Conservation (phyloP, 2,113 vertebrate species). For the Tragelaphus scriptus region DNA sequence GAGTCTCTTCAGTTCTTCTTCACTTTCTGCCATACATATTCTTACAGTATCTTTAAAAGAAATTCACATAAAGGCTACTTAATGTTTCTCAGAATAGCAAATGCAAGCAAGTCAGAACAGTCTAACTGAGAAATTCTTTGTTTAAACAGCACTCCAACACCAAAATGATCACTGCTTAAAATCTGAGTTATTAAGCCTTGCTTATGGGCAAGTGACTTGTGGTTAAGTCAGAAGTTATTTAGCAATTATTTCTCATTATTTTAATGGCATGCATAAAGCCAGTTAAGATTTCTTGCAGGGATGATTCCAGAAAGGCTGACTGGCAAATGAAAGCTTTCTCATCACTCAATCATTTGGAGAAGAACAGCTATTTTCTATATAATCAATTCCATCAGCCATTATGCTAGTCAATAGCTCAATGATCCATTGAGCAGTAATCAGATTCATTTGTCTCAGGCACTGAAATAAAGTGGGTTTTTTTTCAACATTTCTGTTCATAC, state of each 20-base stretch:
- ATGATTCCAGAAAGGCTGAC: neutral
- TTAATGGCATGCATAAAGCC: neutral
- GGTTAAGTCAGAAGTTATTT: slow-evolving; percentile 2
- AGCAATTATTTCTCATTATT: slow-evolving; percentile 29
- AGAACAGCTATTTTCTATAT: slow-evolving; percentile 30
- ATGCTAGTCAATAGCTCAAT: slow-evolving; percentile 23
- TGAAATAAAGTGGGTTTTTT: neutral
- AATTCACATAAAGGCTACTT: neutral
- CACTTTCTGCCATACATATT: neutral
- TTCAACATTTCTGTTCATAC: neutral
- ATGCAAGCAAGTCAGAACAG: neutral
- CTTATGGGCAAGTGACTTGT: neutral
- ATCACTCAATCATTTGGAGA: slow-evolving; percentile 31
- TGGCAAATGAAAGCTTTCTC: neutral
- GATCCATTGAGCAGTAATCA: slow-evolving; percentile 21
- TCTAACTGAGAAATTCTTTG: neutral
- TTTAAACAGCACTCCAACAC: neutral
- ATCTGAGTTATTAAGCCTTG: neutral
- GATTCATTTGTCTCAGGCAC: slow-evolving; percentile 33
- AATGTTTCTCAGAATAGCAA: neutral
- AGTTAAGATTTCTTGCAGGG: slow-evolving; percentile 20
- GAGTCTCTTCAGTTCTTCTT: neutral
- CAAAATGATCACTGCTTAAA: neutral
- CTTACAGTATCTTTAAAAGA: neutral
- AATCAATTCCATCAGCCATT: slow-evolving; percentile 55